Conservation (phyloP, 2,797 vertebrate species). For the Limnodromus scolopaceus region DNA sequence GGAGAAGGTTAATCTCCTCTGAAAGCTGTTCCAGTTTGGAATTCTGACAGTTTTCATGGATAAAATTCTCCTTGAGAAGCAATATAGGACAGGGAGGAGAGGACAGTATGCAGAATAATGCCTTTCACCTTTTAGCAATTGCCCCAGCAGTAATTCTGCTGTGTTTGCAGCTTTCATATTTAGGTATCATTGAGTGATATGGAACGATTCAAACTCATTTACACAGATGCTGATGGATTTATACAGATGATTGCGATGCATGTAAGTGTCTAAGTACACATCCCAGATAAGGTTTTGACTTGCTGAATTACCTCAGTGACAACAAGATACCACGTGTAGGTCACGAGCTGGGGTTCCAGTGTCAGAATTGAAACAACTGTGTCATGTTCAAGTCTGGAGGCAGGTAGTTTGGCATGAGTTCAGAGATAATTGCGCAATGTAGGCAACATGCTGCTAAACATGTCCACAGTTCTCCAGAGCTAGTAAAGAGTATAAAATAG, state of each 20-base stretch:
- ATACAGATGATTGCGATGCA: not conserved
- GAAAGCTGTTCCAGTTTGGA: conserved; percentile 48
- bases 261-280: not conserved
- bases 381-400: accelerated
- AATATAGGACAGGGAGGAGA: not conserved
- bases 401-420: not conserved
- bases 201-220: not conserved
- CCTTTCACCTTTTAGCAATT: not conserved
- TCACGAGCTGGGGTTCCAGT: not conserved
- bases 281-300: not conserved
- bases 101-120: not conserved
- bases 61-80: conserved; percentile 25
- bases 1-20: conserved; percentile 57
- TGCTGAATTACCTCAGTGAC: not conserved
- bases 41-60: conserved; percentile 50
- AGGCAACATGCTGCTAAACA: not conserved
- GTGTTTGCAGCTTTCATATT: not conserved
- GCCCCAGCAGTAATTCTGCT: not conserved
- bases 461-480: not conserved
- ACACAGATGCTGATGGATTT: not conserved
- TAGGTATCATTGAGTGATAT: not conserved
- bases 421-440: not conserved
- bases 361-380: not conserved
- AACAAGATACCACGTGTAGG: accelerated
- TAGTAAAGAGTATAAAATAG: not conserved